phyloP scores from a whole-genome alignment of 2,113 vertebrate species.

The Stegastes partitus region DNA sequence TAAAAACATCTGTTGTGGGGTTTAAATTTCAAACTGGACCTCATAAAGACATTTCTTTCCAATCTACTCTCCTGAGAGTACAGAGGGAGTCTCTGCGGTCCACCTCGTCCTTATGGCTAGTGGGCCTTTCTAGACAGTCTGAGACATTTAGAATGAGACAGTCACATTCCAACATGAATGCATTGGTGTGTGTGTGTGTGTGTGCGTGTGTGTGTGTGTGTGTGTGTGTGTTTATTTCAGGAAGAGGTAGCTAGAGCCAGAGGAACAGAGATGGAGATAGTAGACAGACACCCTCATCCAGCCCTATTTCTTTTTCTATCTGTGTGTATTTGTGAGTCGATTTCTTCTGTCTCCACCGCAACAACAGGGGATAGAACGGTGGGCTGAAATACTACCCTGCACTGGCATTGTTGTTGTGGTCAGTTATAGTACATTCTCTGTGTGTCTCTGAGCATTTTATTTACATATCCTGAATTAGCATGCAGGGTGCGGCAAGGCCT shows the following conservation, averaged over 20 bases:
- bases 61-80: not conserved
- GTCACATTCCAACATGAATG: slow-evolving; percentile 53
- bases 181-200: slow-evolving; percentile 14
- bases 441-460: slow-evolving; percentile 60
- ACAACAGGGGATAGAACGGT: slow-evolving; percentile 41
- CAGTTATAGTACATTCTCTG: slow-evolving; percentile 48
- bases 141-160: slow-evolving; percentile 64
- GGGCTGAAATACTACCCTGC: slow-evolving; percentile 49
- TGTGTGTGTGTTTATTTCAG: slow-evolving; percentile 33
- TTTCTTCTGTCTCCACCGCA: slow-evolving; percentile 37
- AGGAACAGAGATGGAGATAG: slow-evolving; percentile 10
- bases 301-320: slow-evolving; percentile 17
- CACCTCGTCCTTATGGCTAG: slow-evolving; percentile 11
- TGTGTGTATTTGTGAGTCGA: not conserved
- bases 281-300: slow-evolving; percentile 13
- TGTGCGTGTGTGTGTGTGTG: slow-evolving; percentile 27
- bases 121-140: slow-evolving; percentile 38
- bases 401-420: slow-evolving; percentile 61
- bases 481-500: slow-evolving; percentile 42
- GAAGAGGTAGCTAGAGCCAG: slow-evolving; percentile 15
- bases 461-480: slow-evolving; percentile 67
- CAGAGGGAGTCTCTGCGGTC: slow-evolving; percentile 1
- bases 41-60: not conserved
- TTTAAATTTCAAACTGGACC: not conserved
- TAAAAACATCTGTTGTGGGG: not conserved